Evolutionary conservation across 2,888 invertebrate genomes (phyloP), one percentile per base, ranked within the genome.

Genomic region (Drosophila peninsularis): DNA sequence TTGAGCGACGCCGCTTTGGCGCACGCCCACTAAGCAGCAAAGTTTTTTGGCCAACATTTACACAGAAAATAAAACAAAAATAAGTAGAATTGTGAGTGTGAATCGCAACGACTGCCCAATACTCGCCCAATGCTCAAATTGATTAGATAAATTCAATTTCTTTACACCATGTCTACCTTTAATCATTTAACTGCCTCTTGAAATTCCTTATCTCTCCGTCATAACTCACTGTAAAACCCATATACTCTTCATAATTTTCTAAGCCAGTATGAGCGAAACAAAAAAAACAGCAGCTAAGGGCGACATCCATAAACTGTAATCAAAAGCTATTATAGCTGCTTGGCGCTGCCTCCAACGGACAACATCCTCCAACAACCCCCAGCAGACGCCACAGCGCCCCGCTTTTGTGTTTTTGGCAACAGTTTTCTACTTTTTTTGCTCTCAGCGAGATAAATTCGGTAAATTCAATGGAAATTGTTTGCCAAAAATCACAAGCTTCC

Each of bases 281-380:
- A 37, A 42, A 44, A 73, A 55, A 44, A 7, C 62, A 68, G 64
- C 63, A 73, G 87, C 85, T 78, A 82, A 78, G 80, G 87, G 85
- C 85, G 87, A 87, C 85, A 84, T 81, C 82, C 82, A 86, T 86
- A 86, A 87, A 86, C 85, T 86, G 87, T 87, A 86, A 86, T 86
- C 85, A 86, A 86, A 86, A 86, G 85, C 85, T 80, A 86, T 86
- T 86, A 86, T 86, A 84, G 87, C 75, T 84, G 79, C 75, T 79
- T 78, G 83, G 73, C 78, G 66, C 49, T 69, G 66, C 52, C 60
- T 54, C 65, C 49, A 44, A 42, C 54, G 65, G 61, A 70, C 73
- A 63, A 52, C 52, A 52, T 52, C 32, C 52, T n/a, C 24, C 52
- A 52, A 6, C 27, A 45, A 1, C 30, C 27, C 21, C 41, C 32